phyloP scores from a whole-genome alignment of 2,113 vertebrate species.

The Martes martes region DNA sequence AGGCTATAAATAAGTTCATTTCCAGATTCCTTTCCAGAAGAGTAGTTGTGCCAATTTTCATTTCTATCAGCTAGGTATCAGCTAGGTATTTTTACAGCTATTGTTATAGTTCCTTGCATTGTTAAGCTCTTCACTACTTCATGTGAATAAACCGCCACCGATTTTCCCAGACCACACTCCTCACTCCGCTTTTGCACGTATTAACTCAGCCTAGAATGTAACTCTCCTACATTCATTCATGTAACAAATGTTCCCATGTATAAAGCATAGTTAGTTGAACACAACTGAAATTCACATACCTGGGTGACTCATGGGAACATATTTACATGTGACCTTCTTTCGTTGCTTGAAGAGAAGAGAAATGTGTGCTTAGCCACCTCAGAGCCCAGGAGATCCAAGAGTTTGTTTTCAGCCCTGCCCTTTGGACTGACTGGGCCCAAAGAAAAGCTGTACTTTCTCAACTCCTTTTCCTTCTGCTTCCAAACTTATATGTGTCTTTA shows the following conservation, averaged over 20 bases:
- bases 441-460: neutral
- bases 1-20: neutral
- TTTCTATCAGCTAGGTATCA: neutral
- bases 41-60: neutral
- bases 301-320: conserved; percentile 22
- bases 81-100: neutral
- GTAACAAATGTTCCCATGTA: neutral
- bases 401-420: neutral
- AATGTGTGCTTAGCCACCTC: neutral
- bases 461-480: neutral
- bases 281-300: neutral
- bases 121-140: neutral
- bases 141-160: neutral
- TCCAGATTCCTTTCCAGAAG: neutral
- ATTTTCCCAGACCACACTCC: neutral
- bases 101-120: neutral
- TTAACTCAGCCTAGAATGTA: neutral
- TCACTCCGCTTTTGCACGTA: neutral
- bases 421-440: neutral
- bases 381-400: neutral
- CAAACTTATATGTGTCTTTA: neutral
- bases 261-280: neutral
- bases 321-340: neutral
- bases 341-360: conserved; percentile 12
- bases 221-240: neutral